phyloP scores from a whole-genome alignment of 2,888 invertebrate genomes.

The Bellardia pandia region DNA sequence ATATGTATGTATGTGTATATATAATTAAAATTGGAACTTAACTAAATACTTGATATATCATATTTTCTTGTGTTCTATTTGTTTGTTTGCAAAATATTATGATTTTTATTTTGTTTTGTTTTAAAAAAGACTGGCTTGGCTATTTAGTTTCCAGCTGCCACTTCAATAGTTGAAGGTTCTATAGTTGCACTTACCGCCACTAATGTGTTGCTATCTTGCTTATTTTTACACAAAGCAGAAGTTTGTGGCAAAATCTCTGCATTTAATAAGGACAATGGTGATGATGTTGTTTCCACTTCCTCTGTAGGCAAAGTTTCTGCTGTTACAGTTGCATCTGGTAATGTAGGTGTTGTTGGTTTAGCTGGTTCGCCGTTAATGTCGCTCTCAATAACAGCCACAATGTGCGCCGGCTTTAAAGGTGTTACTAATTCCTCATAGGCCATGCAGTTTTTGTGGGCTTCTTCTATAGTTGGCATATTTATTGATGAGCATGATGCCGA shows the following conservation, averaged over 20 bases:
- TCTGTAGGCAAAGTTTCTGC: background rate
- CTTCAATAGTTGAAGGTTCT: slow-evolving; percentile 45
- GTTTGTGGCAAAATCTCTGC: slow-evolving; percentile 21
- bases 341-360: slow-evolving; percentile 38
- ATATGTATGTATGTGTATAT: slow-evolving; percentile 14
- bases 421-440: slow-evolving; percentile 76
- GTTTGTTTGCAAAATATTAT: slow-evolving; percentile 13
- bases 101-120: background rate
- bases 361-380: slow-evolving; percentile 42
- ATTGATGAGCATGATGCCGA: slow-evolving; percentile 28
- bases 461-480: slow-evolving; percentile 63
- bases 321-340: slow-evolving; percentile 28
- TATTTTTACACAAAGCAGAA: slow-evolving; percentile 2
- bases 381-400: slow-evolving; percentile 74
- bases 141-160: slow-evolving; percentile 65
- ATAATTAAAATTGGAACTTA: slow-evolving; percentile 69
- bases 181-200: slow-evolving; percentile 23
- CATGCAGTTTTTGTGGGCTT: slow-evolving; percentile 72
- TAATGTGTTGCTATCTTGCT: background rate
- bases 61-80: slow-evolving; percentile 35
- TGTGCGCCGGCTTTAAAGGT: slow-evolving; percentile 76
- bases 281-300: background rate
- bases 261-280: slow-evolving; percentile 10
- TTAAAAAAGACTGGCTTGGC: background rate
- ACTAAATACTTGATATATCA: slow-evolving; percentile 64